Conservation (phyloP, 1,140 invertebrate species). For the Pinna nobilis region DNA sequence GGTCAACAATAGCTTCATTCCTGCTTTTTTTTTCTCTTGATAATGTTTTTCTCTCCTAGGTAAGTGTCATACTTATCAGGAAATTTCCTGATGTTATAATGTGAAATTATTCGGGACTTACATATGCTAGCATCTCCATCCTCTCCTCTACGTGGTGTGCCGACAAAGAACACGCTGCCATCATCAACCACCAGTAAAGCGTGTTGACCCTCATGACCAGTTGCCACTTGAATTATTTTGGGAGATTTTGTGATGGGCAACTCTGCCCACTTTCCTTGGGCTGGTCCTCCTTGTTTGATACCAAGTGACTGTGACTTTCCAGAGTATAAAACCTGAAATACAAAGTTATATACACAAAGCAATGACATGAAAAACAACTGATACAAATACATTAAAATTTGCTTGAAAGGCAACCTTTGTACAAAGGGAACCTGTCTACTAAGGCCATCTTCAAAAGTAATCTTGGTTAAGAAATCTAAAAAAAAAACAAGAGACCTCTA, state of each 20-base stretch:
- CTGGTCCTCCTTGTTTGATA: slow-evolving; percentile 80
- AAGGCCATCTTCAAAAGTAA: no score
- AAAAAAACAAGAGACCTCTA: no score
- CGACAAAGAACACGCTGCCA: slow-evolving; percentile 90
- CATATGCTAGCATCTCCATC: slow-evolving; percentile 85
- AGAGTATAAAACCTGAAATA: slow-evolving; percentile 82
- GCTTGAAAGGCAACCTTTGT: background rate
- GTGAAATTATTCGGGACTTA: no score
- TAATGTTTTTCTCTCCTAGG: no score
- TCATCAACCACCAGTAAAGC: slow-evolving; percentile 91
- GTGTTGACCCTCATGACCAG: slow-evolving; percentile 95
- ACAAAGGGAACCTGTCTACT: no score
- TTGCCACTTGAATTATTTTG: slow-evolving; percentile 85
- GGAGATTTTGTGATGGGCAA: slow-evolving; percentile 84
- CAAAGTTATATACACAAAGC: background rate
- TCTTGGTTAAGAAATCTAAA: no score
- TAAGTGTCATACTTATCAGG: no score
- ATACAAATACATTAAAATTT: background rate
- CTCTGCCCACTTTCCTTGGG: slow-evolving; percentile 84
- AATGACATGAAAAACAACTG: background rate
- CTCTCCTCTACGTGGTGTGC: slow-evolving; percentile 92
- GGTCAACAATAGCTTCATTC: no score
- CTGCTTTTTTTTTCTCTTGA: no score
- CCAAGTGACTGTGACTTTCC: slow-evolving; percentile 86
- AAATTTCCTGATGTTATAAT: no score